A percentile compares a stretch with the other conserved stretches of the same genome.
phyloP scores from a whole-genome alignment of 2,797 vertebrate species.

The Lindbergichthys nudifrons region DNA sequence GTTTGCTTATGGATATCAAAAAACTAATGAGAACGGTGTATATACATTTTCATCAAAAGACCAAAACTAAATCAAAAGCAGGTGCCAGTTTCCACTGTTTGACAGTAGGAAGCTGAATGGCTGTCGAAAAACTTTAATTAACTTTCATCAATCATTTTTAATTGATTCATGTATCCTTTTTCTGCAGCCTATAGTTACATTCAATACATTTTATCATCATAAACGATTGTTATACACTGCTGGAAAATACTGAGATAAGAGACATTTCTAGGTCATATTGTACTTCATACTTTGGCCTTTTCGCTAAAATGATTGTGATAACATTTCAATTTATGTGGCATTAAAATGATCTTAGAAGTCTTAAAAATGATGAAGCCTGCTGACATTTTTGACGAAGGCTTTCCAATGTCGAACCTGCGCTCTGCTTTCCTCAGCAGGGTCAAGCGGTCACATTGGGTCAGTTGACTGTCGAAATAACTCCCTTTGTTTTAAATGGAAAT shows the following conservation, averaged over 20 bases:
- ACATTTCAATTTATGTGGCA: background rate
- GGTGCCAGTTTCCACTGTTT: too few relatives aligned
- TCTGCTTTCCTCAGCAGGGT: background rate
- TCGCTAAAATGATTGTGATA: background rate
- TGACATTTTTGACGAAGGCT: constrained; percentile 2
- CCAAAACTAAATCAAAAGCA: too few relatives aligned
- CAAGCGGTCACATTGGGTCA: constrained; percentile 25
- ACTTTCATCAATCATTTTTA: background rate
- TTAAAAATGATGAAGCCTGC: constrained; percentile 7
- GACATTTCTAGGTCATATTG: rapidly evolving
- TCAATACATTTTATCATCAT: background rate
- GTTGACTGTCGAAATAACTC: constrained; percentile 18
- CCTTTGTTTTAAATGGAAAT: constrained; percentile 10
- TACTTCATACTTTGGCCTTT: too few relatives aligned
- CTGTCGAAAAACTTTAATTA: background rate
- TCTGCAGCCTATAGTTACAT: background rate
- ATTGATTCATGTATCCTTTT: background rate
- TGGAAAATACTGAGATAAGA: background rate
- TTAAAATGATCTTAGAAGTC: background rate
- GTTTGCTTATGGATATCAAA: too few relatives aligned
- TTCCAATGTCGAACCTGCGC: constrained; percentile 13
- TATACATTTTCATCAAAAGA: too few relatives aligned
- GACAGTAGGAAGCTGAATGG: too few relatives aligned
- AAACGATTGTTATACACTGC: background rate
- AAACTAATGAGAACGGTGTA: too few relatives aligned